Base-by-base conservation (phyloP, 1,140 invertebrate genomes). In the Ceratoteleas bidentatus region DNA sequence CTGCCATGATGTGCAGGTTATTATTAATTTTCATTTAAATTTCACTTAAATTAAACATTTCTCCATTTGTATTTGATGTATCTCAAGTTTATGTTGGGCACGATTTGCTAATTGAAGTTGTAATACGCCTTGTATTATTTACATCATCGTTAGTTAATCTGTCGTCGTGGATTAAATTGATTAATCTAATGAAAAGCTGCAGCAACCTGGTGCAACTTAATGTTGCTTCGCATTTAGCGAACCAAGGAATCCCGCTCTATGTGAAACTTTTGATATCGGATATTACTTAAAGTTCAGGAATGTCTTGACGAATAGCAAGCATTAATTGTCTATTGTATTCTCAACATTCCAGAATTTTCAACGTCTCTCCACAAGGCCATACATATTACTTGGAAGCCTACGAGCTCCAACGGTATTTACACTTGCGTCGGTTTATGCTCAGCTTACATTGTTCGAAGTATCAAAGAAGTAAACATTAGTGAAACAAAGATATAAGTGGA, bases 321-420 rank as follows among this genome's bases (percentile, higher is more conserved):
- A 66, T 66, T 66, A 66, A 73, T 62, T 73, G 57, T 54, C 69
- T 24, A 73, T 73, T 73, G 69, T 73, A 16, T 73, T 73, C 52
- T 34, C 9, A 61, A 32, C 69, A 73, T 61, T 56, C 57, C 69
- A 45, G 13, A 62, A 62, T 73, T 61, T 58, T 34, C 40, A 5
- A 36, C 38, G 49, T 54, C 69, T 56, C 62, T 45, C 56, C 40
- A 45, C 50, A 56, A 43, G 50, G 16, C n/a, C 15, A 66, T 56
- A 34, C 8, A 16, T 66, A 45, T 56, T 66, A 66, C 36, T 45
- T 53, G 10, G 32, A 5, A 53, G 16, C 62, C 61, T 65, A 43
- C 36, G 36, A 65, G 50, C 49, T 53, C 5, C 36, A 5, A 43
- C 6, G 16, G 36, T 54, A 65, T 65, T 65, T 54, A 50, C 36